Evolutionary conservation across 2,888 invertebrate species (phyloP).

Genomic region (Marasmarcha lunaedactyla): DNA sequence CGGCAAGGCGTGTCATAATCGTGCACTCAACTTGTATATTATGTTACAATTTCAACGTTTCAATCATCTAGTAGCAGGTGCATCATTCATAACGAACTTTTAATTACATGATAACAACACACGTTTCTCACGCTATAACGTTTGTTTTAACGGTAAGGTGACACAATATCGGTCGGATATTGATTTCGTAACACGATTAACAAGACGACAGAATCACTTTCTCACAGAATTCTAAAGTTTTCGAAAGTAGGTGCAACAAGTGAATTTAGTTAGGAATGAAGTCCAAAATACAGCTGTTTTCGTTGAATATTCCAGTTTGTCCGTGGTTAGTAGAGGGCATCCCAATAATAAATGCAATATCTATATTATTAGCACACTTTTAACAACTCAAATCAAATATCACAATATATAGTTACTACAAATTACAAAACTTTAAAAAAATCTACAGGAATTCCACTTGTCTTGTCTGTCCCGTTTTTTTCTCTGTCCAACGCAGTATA

Average conservation of each 20-base stretch:
- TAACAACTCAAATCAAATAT: background rate
- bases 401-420: background rate
- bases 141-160: conserved; percentile 49
- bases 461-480: background rate
- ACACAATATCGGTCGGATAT: conserved; percentile 30
- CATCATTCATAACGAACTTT: conserved; percentile 44
- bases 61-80: conserved; percentile 41
- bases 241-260: conserved; percentile 58
- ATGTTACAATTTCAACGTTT: conserved; percentile 6
- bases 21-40: conserved; percentile 26
- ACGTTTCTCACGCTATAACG: conserved; percentile 40
- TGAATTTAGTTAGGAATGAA: conserved; percentile 26
- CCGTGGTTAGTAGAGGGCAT: conserved; percentile 14
- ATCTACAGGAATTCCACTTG: background rate
- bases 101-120: conserved; percentile 34
- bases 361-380: conserved; percentile 20
- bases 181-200: conserved; percentile 28
- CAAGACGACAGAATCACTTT: conserved; percentile 44
- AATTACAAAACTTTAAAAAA: background rate
- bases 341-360: conserved; percentile 21
- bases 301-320: conserved; percentile 22
- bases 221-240: conserved; percentile 43
- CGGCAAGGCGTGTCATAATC: conserved; percentile 29
- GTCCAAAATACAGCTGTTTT: conserved; percentile 37
- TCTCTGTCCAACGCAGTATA: no score